Conservation (phyloP, 35 echinoderm and acorn worm genomes). For the Acanthaster planci region DNA sequence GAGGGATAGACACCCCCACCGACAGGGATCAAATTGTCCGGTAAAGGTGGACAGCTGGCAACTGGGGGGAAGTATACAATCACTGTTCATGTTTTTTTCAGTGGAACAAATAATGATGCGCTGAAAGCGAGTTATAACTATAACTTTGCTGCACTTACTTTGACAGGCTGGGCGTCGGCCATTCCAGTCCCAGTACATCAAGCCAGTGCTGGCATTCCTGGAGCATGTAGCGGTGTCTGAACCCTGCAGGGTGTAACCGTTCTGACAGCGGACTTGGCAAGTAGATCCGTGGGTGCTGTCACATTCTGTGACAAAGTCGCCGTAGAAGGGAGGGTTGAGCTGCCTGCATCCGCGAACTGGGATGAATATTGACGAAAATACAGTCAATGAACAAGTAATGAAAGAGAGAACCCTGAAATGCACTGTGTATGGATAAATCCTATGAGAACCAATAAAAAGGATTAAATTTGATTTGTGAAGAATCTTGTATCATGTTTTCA, state of each 20-base stretch:
- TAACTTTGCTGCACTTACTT: background rate
- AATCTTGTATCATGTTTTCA: too few species aligned
- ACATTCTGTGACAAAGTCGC: conserved; percentile 20
- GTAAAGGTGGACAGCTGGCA: conserved; percentile 2
- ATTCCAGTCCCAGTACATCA: conserved; percentile 29
- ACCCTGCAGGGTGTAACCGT: conserved; percentile 30
- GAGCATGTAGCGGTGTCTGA: background rate
- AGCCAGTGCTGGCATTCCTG: background rate
- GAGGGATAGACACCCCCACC: conserved; percentile 9
- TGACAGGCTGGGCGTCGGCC: background rate
- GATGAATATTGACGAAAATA: background rate
- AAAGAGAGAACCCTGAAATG: too few species aligned
- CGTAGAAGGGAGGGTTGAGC: conserved; percentile 38
- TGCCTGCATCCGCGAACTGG: conserved; percentile 31
- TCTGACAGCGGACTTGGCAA: conserved; percentile 23
- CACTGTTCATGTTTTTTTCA: too few species aligned
- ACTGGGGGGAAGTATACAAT: background rate
- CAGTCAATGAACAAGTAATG: background rate
- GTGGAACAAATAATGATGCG: too few species aligned
- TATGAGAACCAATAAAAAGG: too few species aligned
- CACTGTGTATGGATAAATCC: too few species aligned
- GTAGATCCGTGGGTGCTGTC: background rate
- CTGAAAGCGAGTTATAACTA: too few species aligned
- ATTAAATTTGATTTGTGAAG: too few species aligned
- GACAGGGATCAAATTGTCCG: background rate